Conservation (phyloP, 1,140 invertebrate species). For the Patella vulgata region DNA sequence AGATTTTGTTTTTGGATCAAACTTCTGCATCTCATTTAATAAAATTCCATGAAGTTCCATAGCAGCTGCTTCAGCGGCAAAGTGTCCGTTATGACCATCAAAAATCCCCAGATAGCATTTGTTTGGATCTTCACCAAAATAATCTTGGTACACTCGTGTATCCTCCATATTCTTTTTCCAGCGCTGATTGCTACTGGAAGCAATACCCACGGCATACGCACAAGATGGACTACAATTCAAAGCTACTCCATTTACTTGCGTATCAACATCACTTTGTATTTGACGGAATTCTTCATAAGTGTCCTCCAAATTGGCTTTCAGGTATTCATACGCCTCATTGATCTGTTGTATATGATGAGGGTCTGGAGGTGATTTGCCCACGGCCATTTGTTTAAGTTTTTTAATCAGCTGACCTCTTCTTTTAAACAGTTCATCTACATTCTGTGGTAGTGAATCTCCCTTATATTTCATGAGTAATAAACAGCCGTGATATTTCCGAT, state of each 20-base stretch:
- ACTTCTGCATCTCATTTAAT: constrained; percentile 58
- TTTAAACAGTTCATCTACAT: constrained; percentile 40
- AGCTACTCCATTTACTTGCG: constrained; percentile 40
- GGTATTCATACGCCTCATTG: constrained; percentile 61
- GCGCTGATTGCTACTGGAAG: constrained; percentile 47
- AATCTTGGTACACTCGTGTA: constrained; percentile 58
- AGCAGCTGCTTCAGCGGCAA: constrained; percentile 58
- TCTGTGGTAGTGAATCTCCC: constrained; percentile 26
- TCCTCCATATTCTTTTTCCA: constrained; percentile 65
- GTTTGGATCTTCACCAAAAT: constrained; percentile 58
- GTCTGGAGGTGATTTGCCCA: constrained; percentile 36
- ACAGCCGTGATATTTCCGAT: constrained; percentile 52
- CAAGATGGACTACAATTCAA: constrained; percentile 56
- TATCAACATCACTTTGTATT: constrained; percentile 40
- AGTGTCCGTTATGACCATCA: constrained; percentile 62
- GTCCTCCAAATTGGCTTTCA: constrained; percentile 54
- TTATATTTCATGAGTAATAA: constrained; percentile 45
- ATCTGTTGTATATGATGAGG: constrained; percentile 48
- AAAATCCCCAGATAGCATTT: constrained; percentile 63
- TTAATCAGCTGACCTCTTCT: constrained; percentile 44
- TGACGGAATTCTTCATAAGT: constrained; percentile 38
- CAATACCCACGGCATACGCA: constrained; percentile 56
- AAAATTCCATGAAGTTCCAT: constrained; percentile 58
- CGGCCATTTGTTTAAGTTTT: constrained; percentile 39
- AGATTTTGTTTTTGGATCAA: constrained; percentile 54